These are phyloP conservation scores for Vipera ursinii DNA, from an alignment of 2,797 vertebrate species.

Conservation along the genomic window DNA sequence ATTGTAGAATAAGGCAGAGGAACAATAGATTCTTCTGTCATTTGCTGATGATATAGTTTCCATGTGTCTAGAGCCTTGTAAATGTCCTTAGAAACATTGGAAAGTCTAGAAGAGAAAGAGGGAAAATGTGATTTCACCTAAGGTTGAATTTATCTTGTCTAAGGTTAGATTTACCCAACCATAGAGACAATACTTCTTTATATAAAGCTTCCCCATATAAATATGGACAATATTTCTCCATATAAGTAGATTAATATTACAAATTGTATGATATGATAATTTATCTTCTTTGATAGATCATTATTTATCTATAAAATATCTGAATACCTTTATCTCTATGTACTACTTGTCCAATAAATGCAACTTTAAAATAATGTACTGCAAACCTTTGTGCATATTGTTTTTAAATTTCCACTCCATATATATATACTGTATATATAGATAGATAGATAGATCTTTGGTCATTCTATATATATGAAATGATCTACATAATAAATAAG, in stretches of 20 bases:
- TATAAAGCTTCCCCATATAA: neutral
- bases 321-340: neutral
- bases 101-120: neutral
- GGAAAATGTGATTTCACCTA: neutral
- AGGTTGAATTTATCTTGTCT: neutral
- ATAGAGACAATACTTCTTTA: neutral
- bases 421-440: no score
- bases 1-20: neutral
- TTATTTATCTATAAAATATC: neutral
- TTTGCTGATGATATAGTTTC: neutral
- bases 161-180: neutral
- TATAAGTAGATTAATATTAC: neutral
- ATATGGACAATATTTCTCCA: neutral
- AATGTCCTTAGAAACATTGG: neutral
- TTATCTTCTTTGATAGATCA: neutral
- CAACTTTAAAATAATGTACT: neutral
- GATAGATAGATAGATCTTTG: no score
- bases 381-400: neutral
- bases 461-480: neutral
- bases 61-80: neutral
- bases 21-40: neutral
- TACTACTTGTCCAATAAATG: neutral
- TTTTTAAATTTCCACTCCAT: slow-evolving; percentile 22
- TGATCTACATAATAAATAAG: slow-evolving; percentile 26
- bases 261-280: neutral